Evolutionary conservation across 2,888 invertebrate species (phyloP).

Genomic region (Halocaridina rubra): DNA sequence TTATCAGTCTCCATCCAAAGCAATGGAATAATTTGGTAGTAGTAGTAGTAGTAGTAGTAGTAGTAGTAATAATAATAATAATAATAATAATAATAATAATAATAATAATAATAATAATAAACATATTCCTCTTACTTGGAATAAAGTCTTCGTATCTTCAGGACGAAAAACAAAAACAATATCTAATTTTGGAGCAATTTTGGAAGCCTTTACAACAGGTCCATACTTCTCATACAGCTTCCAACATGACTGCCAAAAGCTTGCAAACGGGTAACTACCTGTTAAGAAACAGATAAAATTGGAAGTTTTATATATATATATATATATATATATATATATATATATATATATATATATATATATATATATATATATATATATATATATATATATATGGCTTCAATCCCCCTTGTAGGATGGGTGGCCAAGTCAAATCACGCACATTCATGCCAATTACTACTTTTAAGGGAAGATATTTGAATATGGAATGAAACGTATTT

Average conservation of each 20-base stretch:
- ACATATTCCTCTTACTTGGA: conserved; percentile 9
- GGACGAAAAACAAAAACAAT: conserved; percentile 47
- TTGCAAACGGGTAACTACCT: conserved; percentile 46
- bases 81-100: too few species aligned
- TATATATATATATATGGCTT: too few species aligned
- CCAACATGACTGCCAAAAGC: conserved; percentile 26
- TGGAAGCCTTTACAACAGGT: conserved; percentile 25
- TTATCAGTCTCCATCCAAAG: background rate
- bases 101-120: background rate
- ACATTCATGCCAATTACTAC: too few species aligned
- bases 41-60: too few species aligned
- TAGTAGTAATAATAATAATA: too few species aligned
- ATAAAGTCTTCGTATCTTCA: conserved; percentile 41
- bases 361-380: background rate
- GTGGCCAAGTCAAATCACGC: background rate
- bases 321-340: background rate
- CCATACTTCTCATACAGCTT: conserved; percentile 20
- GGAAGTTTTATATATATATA: background rate
- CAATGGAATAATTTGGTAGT: too few species aligned
- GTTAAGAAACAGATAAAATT: background rate
- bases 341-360: background rate
- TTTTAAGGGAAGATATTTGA: too few species aligned
- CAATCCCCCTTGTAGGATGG: too few species aligned
- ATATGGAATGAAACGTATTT: too few species aligned
- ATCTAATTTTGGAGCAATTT: background rate